phyloP scores from a whole-genome alignment of 2,113 vertebrate species.

The Marmota flaviventris region DNA sequence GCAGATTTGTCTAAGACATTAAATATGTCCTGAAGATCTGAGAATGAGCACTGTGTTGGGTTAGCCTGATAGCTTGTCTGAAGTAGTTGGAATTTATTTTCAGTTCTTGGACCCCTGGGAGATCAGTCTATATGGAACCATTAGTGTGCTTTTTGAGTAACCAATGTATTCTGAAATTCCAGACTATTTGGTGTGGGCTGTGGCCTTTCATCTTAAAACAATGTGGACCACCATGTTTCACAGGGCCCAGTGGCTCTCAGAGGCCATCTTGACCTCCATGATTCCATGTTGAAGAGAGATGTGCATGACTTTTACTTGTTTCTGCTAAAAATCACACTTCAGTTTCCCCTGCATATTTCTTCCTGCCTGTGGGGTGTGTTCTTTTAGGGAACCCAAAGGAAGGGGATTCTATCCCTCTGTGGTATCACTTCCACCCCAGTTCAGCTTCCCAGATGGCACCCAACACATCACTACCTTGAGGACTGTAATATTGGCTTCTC shows the following conservation, averaged over 20 bases:
- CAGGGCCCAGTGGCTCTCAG: too few relatives aligned
- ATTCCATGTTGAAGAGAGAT: background rate
- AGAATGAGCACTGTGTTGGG: background rate
- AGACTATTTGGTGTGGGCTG: too few relatives aligned
- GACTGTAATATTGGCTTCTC: background rate
- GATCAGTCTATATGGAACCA: background rate
- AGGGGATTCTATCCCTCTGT: background rate
- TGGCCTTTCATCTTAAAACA: background rate
- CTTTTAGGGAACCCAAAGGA: background rate
- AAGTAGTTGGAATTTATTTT: background rate
- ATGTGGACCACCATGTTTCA: background rate
- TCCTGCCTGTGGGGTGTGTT: background rate
- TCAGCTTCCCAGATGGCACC: too few relatives aligned
- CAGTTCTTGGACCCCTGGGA: background rate
- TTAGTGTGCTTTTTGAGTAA: background rate
- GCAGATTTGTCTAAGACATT: background rate
- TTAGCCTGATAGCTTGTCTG: background rate
- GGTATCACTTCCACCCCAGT: rapidly evolving
- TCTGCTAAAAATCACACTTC: background rate
- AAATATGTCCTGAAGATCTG: background rate
- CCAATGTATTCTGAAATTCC: background rate
- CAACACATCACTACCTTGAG: background rate
- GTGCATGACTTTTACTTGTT: background rate
- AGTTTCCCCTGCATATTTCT: background rate
- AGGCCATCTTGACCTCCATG: background rate